A percentile compares a stretch with the other conserved stretches of the same genome.
phyloP scores from a whole-genome alignment of 1,140 invertebrate genomes.

The Cecropterus lyciades region DNA sequence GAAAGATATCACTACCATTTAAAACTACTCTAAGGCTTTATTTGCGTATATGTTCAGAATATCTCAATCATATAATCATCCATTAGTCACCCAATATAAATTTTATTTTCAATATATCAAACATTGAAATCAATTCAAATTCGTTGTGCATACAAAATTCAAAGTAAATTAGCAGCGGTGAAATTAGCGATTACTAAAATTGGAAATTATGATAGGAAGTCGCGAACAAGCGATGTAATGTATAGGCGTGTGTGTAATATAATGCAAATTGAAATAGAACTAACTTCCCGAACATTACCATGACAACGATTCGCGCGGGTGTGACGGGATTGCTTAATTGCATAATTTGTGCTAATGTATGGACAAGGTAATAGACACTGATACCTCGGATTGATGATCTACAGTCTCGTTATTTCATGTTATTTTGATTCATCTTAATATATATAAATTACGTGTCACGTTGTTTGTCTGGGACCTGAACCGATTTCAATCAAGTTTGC shows the following conservation, averaged over 20 bases:
- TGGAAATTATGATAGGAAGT: conserved; percentile 27
- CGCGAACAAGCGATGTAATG: conserved; percentile 29
- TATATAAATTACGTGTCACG: no score
- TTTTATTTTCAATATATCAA: neutral
- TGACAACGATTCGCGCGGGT: conserved; percentile 51
- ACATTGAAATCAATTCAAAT: neutral
- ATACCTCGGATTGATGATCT: no score
- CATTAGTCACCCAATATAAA: no score
- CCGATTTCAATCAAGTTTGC: no score
- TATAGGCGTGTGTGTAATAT: conserved; percentile 29
- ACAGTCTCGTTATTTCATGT: no score
- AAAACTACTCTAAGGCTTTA: no score
- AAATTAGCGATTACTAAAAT: conserved; percentile 28
- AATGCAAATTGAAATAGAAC: conserved; percentile 55
- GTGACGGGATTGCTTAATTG: conserved; percentile 45
- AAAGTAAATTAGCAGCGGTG: conserved; percentile 6
- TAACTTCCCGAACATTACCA: no score
- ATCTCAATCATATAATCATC: no score
- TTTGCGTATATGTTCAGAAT: no score
- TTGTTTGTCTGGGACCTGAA: no score
- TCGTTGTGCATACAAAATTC: neutral
- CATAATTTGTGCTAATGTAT: conserved; percentile 64
- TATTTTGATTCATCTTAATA: no score
- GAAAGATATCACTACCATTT: no score
- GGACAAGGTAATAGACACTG: conserved; percentile 52